Conservation (phyloP, 1,140 invertebrate genomes). For the Zaprionus capensis region DNA sequence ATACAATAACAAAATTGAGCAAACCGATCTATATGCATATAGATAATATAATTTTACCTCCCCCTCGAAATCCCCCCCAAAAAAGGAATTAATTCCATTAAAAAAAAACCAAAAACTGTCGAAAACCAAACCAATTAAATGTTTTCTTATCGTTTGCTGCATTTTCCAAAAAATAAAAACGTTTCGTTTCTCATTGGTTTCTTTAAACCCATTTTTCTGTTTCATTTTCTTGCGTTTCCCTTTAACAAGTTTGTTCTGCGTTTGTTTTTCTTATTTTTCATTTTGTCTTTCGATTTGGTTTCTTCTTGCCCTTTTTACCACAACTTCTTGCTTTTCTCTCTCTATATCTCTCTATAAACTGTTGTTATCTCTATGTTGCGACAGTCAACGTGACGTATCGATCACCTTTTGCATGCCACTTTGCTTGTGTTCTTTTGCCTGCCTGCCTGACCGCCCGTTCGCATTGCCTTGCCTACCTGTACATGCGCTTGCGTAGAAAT, state of each 20-base stretch:
- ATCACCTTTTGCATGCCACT: constrained; percentile 21
- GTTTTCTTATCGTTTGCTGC: constrained; percentile 22
- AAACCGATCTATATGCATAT: constrained; percentile 37
- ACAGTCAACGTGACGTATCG: constrained; percentile 4
- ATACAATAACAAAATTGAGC: constrained; percentile 23
- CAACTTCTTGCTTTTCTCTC: constrained; percentile 16
- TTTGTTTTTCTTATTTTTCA: background rate
- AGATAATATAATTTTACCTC: constrained; percentile 24
- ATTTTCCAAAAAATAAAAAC: constrained; percentile 30
- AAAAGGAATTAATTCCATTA: constrained; percentile 25
- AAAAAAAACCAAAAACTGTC: constrained; percentile 34
- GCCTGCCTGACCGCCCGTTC: constrained; percentile 17
- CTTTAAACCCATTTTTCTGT: constrained; percentile 21
- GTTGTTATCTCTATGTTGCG: constrained; percentile 24
- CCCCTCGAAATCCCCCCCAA: constrained; percentile 1
- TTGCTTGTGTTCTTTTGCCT: background rate
- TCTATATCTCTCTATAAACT: background rate
- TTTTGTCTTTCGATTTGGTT: background rate
- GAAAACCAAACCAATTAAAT: constrained; percentile 25
- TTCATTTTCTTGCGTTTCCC: constrained; percentile 42
- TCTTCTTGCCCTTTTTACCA: constrained; percentile 2
- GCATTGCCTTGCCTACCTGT: constrained; percentile 32
- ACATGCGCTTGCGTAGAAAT: constrained; percentile 48
- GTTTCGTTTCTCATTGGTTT: constrained; percentile 25
- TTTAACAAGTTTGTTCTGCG: background rate